Evolutionary conservation across 2,888 invertebrate genomes (phyloP).

Genomic region (Phymatocera aterrima): DNA sequence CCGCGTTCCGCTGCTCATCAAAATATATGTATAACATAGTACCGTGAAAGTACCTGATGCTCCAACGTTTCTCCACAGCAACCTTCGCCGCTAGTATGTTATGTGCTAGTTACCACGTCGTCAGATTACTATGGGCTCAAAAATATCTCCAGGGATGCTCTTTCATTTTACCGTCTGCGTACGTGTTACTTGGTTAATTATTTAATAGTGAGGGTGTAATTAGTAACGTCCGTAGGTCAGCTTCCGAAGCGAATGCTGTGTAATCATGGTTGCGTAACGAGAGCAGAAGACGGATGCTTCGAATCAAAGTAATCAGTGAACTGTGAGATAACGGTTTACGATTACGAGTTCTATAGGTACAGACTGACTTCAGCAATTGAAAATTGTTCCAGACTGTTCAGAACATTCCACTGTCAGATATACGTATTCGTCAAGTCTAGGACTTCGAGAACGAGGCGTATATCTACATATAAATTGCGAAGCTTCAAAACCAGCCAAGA

Average conservation of each 20-base stretch:
- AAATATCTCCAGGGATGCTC: constrained; percentile 29
- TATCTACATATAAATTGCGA: not conserved
- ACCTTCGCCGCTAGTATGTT: not conserved
- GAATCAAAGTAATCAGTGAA: constrained; percentile 17
- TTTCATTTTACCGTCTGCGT: constrained; percentile 4
- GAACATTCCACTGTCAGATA: not conserved
- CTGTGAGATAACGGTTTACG: not conserved
- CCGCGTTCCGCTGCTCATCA: not conserved
- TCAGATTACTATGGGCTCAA: constrained; percentile 20
- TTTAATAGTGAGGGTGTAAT: constrained; percentile 31
- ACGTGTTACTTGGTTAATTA: constrained; percentile 16
- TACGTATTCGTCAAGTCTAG: not conserved
- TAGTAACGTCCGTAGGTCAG: constrained; percentile 13
- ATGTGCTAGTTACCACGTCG: constrained; percentile 32
- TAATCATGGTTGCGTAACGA: constrained; percentile 14
- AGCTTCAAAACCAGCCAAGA: not conserved
- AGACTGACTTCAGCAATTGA: not conserved
- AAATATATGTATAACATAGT: not conserved
- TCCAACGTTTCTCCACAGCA: not conserved
- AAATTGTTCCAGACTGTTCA: not conserved
- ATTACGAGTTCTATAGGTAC: not conserved
- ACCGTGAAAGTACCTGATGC: not conserved
- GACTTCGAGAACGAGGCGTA: not conserved
- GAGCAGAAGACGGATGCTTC: not conserved
- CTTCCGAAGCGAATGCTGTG: not conserved